Percentiles rank a stretch among this genome's conserved stretches.
These are phyloP conservation scores for Aphodius granarius DNA, from an alignment of 2,888 invertebrate genomes.

Conservation along the genomic window DNA sequence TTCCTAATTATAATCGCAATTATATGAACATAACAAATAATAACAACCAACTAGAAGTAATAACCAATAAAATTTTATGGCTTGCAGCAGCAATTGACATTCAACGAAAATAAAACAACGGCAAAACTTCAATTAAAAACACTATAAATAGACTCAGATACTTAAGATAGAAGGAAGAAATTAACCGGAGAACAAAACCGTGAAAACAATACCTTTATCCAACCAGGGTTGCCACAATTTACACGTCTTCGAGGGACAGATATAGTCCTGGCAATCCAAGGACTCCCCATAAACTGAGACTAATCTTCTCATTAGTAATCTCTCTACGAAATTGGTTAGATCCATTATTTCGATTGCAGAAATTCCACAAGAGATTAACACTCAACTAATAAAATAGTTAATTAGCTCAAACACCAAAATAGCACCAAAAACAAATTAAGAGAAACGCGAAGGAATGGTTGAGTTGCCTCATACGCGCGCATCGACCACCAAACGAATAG, in stretches of 20 bases:
- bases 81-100: background rate
- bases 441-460: background rate
- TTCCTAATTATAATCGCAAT: too few species aligned
- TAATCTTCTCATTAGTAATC: background rate
- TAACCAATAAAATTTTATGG: background rate
- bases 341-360: background rate
- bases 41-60: too few species aligned
- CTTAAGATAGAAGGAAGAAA: background rate
- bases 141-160: background rate
- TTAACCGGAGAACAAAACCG: background rate
- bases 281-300: slow-evolving; percentile 26
- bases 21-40: too few species aligned
- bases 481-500: slow-evolving; percentile 43
- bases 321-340: background rate
- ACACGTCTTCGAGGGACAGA: slow-evolving; percentile 23
- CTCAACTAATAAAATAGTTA: slow-evolving; percentile 2
- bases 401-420: background rate
- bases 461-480: background rate
- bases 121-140: background rate
- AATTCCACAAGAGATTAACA: background rate
- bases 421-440: background rate
- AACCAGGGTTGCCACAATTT: slow-evolving; percentile 55
- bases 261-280: slow-evolving; percentile 13
- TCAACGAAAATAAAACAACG: background rate
- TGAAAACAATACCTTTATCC: slow-evolving; percentile 44